These are phyloP conservation scores for Zaprionus taronus DNA, from an alignment of 1,140 invertebrate species.

Conservation along the genomic window DNA sequence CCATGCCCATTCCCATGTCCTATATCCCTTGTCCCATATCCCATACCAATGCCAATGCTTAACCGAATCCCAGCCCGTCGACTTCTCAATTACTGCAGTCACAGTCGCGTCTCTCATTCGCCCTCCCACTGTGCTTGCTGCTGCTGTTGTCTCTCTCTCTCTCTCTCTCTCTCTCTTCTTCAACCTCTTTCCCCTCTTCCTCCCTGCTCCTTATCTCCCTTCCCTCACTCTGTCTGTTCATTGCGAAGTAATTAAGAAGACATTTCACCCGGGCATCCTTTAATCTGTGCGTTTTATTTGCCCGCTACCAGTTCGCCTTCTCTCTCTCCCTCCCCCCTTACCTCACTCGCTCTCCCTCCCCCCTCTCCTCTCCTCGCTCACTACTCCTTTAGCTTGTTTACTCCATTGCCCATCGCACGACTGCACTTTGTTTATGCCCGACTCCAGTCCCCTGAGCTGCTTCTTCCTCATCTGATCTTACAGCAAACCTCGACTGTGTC, in stretches of 20 bases:
- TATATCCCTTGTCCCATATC: conserved; percentile 13
- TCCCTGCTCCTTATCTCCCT: neutral
- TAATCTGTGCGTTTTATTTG: conserved; percentile 84
- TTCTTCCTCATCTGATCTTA: conserved; percentile 29
- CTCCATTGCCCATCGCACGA: conserved; percentile 42
- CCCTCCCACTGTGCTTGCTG: conserved; percentile 1
- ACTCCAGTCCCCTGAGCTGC: conserved; percentile 2
- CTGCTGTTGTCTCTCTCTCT: no score
- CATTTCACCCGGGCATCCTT: conserved; percentile 83
- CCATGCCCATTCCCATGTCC: conserved; percentile 18
- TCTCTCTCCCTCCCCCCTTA: conserved; percentile 7
- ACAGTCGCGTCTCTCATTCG: neutral
- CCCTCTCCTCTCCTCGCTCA: neutral
- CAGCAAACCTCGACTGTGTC: neutral
- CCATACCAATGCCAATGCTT: conserved; percentile 35
- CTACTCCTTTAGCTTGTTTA: conserved; percentile 37
- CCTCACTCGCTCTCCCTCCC: neutral
- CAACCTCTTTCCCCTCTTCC: no score
- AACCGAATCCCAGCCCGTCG: conserved; percentile 61
- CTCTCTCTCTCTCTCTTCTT: neutral
- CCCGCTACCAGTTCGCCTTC: conserved; percentile 40
- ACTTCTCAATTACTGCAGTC: conserved; percentile 72
- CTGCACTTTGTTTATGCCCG: conserved; percentile 40
- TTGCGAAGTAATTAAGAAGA: conserved; percentile 83
- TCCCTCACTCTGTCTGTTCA: conserved; percentile 53